These are phyloP conservation scores for Myotis lucifugus DNA, from an alignment of 2,113 vertebrate genomes.

Conservation along the genomic window DNA sequence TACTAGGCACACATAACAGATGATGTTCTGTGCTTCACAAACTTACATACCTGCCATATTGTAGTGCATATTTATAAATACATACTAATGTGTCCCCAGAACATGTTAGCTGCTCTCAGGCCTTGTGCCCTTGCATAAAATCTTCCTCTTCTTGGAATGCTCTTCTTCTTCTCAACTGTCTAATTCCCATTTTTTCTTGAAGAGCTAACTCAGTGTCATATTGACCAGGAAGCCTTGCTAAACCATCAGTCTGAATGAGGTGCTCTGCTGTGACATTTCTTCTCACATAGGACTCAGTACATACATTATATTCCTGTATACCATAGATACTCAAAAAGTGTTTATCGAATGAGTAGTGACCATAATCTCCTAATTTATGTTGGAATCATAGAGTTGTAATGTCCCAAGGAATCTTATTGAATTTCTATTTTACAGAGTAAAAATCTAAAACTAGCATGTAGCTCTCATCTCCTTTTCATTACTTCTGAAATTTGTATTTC, in stretches of 20 bases:
- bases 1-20: background rate
- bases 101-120: background rate
- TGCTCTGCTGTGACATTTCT: background rate
- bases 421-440: background rate
- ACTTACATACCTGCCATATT: background rate
- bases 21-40: background rate
- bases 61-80: background rate
- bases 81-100: background rate
- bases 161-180: background rate
- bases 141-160: background rate
- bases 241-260: background rate
- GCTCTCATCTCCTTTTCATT: background rate
- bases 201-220: background rate
- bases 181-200: background rate
- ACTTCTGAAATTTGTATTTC: constrained; percentile 31
- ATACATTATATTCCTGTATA: background rate
- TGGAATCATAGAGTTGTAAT: background rate
- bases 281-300: background rate
- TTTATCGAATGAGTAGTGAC: background rate
- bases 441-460: background rate
- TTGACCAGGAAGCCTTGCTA: background rate
- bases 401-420: background rate
- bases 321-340: background rate
- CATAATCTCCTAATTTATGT: background rate
- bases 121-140: background rate